phyloP scores from a whole-genome alignment of 2,113 vertebrate genomes.

The Gasterosteus nipponicus region DNA sequence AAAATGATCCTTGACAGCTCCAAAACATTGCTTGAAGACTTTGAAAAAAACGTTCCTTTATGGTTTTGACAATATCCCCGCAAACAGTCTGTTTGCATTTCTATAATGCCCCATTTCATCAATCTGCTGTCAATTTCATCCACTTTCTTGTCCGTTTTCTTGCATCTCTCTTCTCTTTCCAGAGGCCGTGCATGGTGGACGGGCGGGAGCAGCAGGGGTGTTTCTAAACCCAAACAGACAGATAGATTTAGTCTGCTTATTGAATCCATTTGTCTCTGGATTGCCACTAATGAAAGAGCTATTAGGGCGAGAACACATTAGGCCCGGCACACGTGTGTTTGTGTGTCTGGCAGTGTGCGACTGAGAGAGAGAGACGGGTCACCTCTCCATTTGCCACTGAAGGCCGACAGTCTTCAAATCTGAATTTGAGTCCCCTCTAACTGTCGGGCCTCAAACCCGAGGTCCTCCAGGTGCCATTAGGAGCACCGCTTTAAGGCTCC shows the following conservation, averaged over 20 bases:
- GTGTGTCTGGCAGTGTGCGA: slow-evolving; percentile 6
- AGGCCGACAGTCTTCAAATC: slow-evolving; percentile 47
- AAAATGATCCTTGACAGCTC: slow-evolving; percentile 6
- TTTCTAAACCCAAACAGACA: slow-evolving; percentile 70
- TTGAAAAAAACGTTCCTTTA: slow-evolving; percentile 12
- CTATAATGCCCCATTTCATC: slow-evolving; percentile 39
- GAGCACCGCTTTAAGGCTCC: slow-evolving; percentile 44
- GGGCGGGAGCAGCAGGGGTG: slow-evolving; percentile 21
- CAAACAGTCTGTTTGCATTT: slow-evolving; percentile 37
- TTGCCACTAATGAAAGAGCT: slow-evolving; percentile 76
- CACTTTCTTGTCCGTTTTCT: slow-evolving; percentile 41
- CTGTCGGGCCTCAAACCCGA: slow-evolving; percentile 20
- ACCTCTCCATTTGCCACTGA: slow-evolving; percentile 19
- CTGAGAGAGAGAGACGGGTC: slow-evolving; percentile 28
- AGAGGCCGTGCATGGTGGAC: slow-evolving; percentile 16
- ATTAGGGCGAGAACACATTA: slow-evolving; percentile 67
- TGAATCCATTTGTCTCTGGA: slow-evolving; percentile 72
- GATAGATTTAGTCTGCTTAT: slow-evolving; percentile 70
- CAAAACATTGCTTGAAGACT: slow-evolving; percentile 17
- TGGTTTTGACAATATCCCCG: slow-evolving; percentile 33
- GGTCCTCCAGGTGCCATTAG: slow-evolving; percentile 45
- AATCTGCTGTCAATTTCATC: slow-evolving; percentile 26
- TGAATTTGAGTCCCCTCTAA: slow-evolving; percentile 38
- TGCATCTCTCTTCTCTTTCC: slow-evolving; percentile 1
- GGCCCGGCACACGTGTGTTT: slow-evolving; percentile 21